Evolutionary conservation across 2,113 vertebrate genomes (phyloP).

Genomic region (Phyllopteryx taeniolatus): DNA sequence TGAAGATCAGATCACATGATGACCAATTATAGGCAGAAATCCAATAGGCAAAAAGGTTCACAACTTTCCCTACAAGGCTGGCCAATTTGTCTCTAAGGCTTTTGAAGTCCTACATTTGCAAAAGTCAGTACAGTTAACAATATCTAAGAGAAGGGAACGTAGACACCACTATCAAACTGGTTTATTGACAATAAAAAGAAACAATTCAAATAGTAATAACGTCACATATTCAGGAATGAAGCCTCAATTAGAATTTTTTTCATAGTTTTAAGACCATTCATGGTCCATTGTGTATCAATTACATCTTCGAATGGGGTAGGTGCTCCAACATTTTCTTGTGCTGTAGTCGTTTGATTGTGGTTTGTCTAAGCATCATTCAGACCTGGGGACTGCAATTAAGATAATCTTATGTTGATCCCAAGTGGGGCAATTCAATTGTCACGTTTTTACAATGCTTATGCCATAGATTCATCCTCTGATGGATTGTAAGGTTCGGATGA

Average conservation of each 20-base stretch:
- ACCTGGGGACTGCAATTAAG: background rate
- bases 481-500: constrained; percentile 21
- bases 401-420: background rate
- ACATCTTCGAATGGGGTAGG: too few species aligned
- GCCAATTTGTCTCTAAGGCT: background rate
- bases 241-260: background rate
- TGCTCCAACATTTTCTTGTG: too few species aligned
- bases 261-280: background rate
- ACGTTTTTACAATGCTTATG: background rate
- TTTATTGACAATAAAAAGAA: too few species aligned
- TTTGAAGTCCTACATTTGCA: background rate
- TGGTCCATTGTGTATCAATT: background rate
- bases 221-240: too few species aligned
- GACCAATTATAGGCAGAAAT: background rate
- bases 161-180: too few species aligned
- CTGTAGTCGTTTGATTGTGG: background rate
- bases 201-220: too few species aligned
- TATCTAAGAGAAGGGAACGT: too few species aligned
- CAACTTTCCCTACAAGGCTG: background rate
- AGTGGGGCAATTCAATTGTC: background rate
- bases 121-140: background rate
- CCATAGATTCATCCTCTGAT: constrained; percentile 9
- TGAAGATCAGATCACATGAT: background rate
- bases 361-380: background rate
- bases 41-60: background rate